Percentiles rank a stretch among this genome's conserved stretches.
These are phyloP conservation scores for Aurelia aurita complex sp. Pacific DNA, from an alignment of 30 jellyfish, hydroid and myxozoan genomes.

Conservation along the genomic window DNA sequence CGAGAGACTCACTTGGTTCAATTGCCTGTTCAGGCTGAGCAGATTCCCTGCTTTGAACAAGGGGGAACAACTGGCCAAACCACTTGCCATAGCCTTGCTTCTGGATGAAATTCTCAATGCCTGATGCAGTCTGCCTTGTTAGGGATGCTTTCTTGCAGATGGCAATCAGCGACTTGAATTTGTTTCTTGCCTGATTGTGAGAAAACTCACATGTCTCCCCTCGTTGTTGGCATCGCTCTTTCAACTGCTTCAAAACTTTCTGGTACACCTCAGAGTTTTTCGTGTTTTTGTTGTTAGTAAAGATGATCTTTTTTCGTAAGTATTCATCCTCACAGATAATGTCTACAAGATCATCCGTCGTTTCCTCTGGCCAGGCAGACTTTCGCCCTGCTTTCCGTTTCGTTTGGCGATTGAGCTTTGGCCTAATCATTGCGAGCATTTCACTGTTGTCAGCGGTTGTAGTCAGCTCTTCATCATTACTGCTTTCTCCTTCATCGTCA, in stretches of 20 bases:
- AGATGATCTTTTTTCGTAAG: slow-evolving; percentile 26
- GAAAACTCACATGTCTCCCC: slow-evolving; percentile 46
- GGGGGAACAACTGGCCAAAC: slow-evolving; percentile 58
- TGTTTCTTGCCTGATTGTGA: slow-evolving; percentile 52
- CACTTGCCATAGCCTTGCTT: too few species aligned
- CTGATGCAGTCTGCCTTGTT: slow-evolving; percentile 51
- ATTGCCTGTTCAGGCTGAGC: slow-evolving; percentile 42
- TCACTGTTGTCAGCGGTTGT: too few species aligned
- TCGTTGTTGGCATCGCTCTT: slow-evolving; percentile 48
- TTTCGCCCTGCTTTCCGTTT: slow-evolving; percentile 45
- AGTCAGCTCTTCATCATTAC: too few species aligned
- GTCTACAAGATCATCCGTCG: slow-evolving; percentile 39
- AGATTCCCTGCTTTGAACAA: slow-evolving; percentile 57
- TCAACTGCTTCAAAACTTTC: slow-evolving; percentile 37
- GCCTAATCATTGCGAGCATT: slow-evolving; percentile 7
- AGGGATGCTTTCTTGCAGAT: slow-evolving; percentile 68
- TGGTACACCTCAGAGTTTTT: slow-evolving; percentile 47
- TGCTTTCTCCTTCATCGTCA: too few species aligned
- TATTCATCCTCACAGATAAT: slow-evolving; percentile 52
- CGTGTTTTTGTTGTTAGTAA: slow-evolving; percentile 27
- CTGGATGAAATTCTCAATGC: slow-evolving; percentile 55
- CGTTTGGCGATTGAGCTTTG: slow-evolving; percentile 8
- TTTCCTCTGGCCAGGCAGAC: slow-evolving; percentile 63
- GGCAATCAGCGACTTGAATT: slow-evolving; percentile 55
- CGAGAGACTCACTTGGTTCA: neutral